Conservation (phyloP, 2,888 invertebrate genomes). For the Tetrapedia diversipes region DNA sequence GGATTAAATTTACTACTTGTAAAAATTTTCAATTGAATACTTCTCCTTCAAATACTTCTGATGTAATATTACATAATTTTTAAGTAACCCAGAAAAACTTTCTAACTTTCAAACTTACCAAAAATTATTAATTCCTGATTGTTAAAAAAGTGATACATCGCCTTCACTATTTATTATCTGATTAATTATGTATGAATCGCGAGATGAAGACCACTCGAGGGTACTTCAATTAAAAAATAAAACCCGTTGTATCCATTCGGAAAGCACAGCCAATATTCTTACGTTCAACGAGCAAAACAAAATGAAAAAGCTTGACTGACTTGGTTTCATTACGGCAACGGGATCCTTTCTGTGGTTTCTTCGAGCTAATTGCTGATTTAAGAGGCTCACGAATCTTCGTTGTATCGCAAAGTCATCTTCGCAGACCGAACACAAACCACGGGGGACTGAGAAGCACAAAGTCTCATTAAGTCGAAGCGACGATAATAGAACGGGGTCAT, state of each 20-base stretch:
- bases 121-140: too few relatives aligned
- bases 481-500: constrained; percentile 70
- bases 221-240: too few relatives aligned
- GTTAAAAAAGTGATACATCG: too few relatives aligned
- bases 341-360: constrained; percentile 1
- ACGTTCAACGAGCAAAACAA: background rate
- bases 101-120: too few relatives aligned
- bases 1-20: too few relatives aligned
- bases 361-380: constrained; percentile 40
- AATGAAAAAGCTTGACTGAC: constrained; percentile 3
- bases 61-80: too few relatives aligned
- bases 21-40: too few relatives aligned
- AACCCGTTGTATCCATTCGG: background rate
- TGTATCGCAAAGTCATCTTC: constrained; percentile 40
- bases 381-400: constrained; percentile 30
- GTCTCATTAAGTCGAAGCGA: constrained; percentile 76
- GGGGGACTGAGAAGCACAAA: constrained; percentile 64
- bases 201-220: too few relatives aligned
- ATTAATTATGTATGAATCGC: too few relatives aligned
- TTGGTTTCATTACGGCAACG: constrained; percentile 23
- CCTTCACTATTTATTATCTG: too few relatives aligned
- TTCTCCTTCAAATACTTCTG: too few relatives aligned
- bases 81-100: too few relatives aligned
- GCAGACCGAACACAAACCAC: constrained; percentile 22
- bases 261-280: background rate